A percentile compares a stretch with the other conserved stretches of the same genome.
phyloP scores from a whole-genome alignment of 2,797 vertebrate genomes.

The Hephaestus fuliginosus region DNA sequence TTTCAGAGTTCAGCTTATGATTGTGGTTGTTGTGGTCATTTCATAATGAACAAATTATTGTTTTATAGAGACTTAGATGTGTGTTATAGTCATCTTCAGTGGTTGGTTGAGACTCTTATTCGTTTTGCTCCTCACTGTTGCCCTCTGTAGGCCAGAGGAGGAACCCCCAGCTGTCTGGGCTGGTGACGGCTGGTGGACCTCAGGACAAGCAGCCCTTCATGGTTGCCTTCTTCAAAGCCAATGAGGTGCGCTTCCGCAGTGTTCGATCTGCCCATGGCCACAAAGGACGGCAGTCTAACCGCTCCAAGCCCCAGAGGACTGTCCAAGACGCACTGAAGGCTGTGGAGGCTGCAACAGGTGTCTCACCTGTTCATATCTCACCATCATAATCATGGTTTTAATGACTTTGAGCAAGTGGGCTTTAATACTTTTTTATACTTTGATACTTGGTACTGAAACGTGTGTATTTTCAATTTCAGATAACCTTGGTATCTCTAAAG shows the following conservation, averaged over 20 bases:
- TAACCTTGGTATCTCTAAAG: constrained; percentile 90
- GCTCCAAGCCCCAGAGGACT: constrained; percentile 90
- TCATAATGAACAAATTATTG: constrained; percentile 45
- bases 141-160: constrained; percentile 89
- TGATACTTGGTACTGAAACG: constrained; percentile 2
- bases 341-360: constrained; percentile 89
- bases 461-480: constrained; percentile 80
- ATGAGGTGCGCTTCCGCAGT: constrained; percentile 92
- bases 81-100: neutral
- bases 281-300: constrained; percentile 91
- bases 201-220: constrained; percentile 97
- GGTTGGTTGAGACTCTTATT: neutral
- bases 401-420: neutral
- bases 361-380: neutral
- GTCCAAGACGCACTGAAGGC: constrained; percentile 91
- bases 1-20: neutral
- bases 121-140: constrained; percentile 27
- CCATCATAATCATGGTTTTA: neutral
- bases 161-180: constrained; percentile 89
- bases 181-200: constrained; percentile 88
- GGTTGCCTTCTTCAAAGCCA: constrained; percentile 97
- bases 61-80: constrained; percentile 15
- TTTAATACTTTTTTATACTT: no score
- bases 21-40: constrained; percentile 29
- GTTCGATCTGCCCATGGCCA: constrained; percentile 88